Evolutionary conservation across 2,113 vertebrate species (phyloP).

Genomic region (Pseudopipra pipra): DNA sequence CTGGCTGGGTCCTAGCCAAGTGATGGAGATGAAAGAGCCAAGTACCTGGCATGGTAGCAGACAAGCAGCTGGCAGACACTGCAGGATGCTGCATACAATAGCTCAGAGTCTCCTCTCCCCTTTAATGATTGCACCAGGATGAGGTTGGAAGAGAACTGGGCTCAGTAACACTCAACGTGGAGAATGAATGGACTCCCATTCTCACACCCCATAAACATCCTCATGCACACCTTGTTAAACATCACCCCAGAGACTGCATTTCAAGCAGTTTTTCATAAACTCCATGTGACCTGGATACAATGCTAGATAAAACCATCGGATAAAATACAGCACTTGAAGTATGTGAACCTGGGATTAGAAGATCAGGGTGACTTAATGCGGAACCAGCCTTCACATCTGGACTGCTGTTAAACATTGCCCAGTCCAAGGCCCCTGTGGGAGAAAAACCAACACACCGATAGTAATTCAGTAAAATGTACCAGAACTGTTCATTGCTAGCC

Average conservation of each 20-base stretch:
- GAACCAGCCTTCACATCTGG: constrained; percentile 25
- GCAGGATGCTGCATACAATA: neutral
- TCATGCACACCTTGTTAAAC: constrained; percentile 48
- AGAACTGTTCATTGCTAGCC: neutral
- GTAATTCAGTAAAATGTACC: constrained; percentile 1
- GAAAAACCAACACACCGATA: neutral
- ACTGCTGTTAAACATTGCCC: constrained; percentile 2
- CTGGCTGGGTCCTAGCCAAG: neutral
- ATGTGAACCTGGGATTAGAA: constrained; percentile 38
- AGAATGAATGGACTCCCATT: constrained; percentile 44
- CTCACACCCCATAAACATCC: constrained; percentile 56
- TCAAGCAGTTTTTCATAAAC: constrained; percentile 44
- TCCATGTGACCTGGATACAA: constrained; percentile 31
- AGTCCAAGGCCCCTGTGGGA: neutral
- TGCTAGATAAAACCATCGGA: neutral
- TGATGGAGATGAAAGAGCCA: neutral
- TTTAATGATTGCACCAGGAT: neutral
- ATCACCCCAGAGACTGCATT: constrained; percentile 8
- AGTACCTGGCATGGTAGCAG: neutral
- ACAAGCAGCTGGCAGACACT: neutral
- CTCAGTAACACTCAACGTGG: neutral
- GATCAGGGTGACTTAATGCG: constrained; percentile 40
- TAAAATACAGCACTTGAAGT: constrained; percentile 3
- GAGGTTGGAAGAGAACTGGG: constrained; percentile 1
- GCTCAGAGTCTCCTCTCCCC: neutral